phyloP scores from a whole-genome alignment of 2,113 vertebrate species.

The Coregonus clupeaformis region DNA sequence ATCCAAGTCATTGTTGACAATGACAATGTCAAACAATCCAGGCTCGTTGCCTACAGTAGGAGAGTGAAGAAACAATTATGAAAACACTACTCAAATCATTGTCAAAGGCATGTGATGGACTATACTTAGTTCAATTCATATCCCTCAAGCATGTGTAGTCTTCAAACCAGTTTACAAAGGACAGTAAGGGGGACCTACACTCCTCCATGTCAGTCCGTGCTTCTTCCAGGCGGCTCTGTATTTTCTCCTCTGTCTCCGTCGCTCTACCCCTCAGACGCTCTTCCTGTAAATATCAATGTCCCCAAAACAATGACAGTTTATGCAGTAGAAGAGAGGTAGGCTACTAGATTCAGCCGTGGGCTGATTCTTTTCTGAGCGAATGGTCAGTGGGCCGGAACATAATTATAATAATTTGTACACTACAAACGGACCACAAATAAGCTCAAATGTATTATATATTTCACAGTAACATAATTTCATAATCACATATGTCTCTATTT shows the following conservation, averaged over 20 bases:
- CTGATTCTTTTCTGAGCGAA: no score
- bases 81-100: neutral
- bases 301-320: neutral
- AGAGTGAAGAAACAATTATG: neutral
- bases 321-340: no score
- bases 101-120: neutral
- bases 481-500: no score
- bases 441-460: no score
- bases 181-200: conserved; percentile 74
- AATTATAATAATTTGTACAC: no score
- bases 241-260: conserved; percentile 89
- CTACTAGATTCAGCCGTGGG: no score
- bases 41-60: conserved; percentile 82
- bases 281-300: conserved; percentile 72
- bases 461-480: no score
- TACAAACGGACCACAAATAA: no score
- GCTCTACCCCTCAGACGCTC: conserved; percentile 84
- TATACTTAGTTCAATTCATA: neutral
- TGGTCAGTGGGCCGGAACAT: no score
- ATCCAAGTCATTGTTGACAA: conserved; percentile 89
- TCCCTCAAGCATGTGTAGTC: neutral
- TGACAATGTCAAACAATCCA: conserved; percentile 87
- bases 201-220: conserved; percentile 87
- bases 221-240: conserved; percentile 81
- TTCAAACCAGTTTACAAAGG: neutral